phyloP scores from a whole-genome alignment of 2,797 vertebrate species.

The Megalops cyprinoides region DNA sequence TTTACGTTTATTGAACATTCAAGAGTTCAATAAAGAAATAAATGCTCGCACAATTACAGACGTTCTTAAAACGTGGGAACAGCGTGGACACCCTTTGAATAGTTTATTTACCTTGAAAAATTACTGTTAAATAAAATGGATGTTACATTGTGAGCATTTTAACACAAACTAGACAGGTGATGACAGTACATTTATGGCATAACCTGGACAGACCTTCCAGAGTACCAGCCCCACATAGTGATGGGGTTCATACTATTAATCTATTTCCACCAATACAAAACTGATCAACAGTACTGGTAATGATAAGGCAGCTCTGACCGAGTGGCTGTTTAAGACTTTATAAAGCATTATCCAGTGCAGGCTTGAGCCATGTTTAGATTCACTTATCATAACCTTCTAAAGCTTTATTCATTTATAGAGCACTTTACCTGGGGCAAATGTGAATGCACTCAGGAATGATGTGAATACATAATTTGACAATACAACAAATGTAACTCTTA shows the following conservation, averaged over 20 bases:
- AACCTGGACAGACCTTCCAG: neutral
- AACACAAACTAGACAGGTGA: slow-evolving; percentile 13
- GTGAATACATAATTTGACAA: neutral
- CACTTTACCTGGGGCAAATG: neutral
- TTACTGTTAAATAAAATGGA: slow-evolving; percentile 8
- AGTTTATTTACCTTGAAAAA: slow-evolving; percentile 19
- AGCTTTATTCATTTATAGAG: neutral
- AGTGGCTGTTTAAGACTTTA: slow-evolving; percentile 44
- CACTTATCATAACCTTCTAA: neutral
- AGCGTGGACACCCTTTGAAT: slow-evolving; percentile 21
- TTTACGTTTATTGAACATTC: neutral
- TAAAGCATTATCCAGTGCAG: slow-evolving; percentile 40
- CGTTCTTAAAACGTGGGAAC: slow-evolving; percentile 7
- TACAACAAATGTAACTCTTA: slow-evolving; percentile 15
- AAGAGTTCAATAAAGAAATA: slow-evolving; percentile 9
- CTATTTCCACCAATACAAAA: neutral
- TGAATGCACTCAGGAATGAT: slow-evolving; percentile 13
- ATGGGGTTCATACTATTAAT: slow-evolving; percentile 13
- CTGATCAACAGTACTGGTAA: slow-evolving; percentile 57
- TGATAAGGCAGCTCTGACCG: slow-evolving; percentile 67
- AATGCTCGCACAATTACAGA: too few species aligned
- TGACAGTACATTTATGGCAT: slow-evolving; percentile 15
- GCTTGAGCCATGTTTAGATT: slow-evolving; percentile 25
- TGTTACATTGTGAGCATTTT: slow-evolving; percentile 4
- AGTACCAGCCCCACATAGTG: slow-evolving; percentile 2